phyloP scores from a whole-genome alignment of 23 tunicate genomes.

The Ciona savignyi region DNA sequence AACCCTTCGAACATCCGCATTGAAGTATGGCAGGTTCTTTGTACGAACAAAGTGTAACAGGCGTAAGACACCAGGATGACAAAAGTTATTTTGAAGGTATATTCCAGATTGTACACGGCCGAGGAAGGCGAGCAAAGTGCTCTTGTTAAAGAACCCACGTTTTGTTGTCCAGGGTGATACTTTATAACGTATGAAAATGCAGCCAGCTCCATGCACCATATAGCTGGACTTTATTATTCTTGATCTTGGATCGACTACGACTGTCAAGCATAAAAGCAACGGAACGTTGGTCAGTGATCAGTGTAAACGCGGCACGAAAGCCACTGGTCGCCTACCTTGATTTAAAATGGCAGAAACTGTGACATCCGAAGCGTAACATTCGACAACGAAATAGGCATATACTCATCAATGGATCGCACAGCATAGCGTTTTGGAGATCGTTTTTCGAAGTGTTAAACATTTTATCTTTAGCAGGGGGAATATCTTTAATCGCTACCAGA shows the following conservation, averaged over 20 bases:
- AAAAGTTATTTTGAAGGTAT: not conserved
- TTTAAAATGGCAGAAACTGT: slow-evolving; percentile 8
- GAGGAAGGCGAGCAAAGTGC: not conserved
- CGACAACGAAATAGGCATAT: slow-evolving; percentile 9
- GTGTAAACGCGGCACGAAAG: too few species aligned
- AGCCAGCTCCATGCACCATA: slow-evolving; percentile 4
- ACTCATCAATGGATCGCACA: not conserved
- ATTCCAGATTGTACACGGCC: not conserved
- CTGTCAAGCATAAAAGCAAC: too few species aligned
- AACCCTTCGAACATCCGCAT: not conserved
- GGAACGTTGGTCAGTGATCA: too few species aligned
- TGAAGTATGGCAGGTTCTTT: slow-evolving; percentile 9
- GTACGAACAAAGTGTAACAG: slow-evolving; percentile 2
- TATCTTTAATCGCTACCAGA: not conserved
- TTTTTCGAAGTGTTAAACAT: not conserved
- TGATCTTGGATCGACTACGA: not conserved
- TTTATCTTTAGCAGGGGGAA: not conserved
- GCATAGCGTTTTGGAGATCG: not conserved
- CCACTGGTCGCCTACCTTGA: slow-evolving; percentile 18
- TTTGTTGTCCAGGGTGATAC: slow-evolving; percentile 1
- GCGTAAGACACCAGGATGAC: slow-evolving; percentile 10
- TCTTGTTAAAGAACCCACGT: slow-evolving; percentile 9
- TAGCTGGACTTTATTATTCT: slow-evolving; percentile 10
- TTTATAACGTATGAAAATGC: not conserved
- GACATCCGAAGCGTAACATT: slow-evolving; percentile 6